phyloP scores from a whole-genome alignment of 2,888 invertebrate species.

The Sminthurides aquaticus region DNA sequence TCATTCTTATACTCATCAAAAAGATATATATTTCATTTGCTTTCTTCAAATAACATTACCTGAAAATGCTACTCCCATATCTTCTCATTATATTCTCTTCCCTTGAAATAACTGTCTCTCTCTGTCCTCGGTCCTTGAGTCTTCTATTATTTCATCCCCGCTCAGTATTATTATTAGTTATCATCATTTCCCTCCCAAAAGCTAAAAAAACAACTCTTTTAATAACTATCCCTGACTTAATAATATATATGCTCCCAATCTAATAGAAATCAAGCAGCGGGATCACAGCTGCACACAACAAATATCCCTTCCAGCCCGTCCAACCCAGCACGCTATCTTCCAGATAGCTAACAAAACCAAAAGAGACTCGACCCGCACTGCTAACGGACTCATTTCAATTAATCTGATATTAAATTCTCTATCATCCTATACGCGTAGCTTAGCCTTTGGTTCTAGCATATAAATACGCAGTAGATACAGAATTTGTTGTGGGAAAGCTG shows the following conservation, averaged over 20 bases:
- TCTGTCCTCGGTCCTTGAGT: background rate
- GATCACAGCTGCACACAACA: background rate
- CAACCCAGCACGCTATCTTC: too few relatives aligned
- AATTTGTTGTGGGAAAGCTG: too few relatives aligned
- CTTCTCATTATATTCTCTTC: background rate
- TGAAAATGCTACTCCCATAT: background rate
- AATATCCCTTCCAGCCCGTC: too few relatives aligned
- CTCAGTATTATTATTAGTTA: background rate
- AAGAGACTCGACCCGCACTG: too few relatives aligned
- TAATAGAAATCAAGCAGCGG: background rate
- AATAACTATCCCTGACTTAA: background rate
- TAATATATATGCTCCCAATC: background rate
- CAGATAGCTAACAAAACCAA: too few relatives aligned
- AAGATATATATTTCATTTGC: conserved; percentile 2
- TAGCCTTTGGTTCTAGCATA: too few relatives aligned
- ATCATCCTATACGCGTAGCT: too few relatives aligned
- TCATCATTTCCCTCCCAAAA: background rate
- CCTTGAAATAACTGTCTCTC: conserved; percentile 1
- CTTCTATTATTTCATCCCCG: background rate
- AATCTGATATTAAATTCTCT: too few relatives aligned
- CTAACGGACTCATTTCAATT: too few relatives aligned
- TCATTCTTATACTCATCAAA: background rate
- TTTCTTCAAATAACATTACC: conserved; percentile 2
- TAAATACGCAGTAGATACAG: too few relatives aligned
- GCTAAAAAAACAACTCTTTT: background rate